Evolutionary conservation across 2,113 vertebrate species (phyloP).

Genomic region (Eulemur macaco): DNA sequence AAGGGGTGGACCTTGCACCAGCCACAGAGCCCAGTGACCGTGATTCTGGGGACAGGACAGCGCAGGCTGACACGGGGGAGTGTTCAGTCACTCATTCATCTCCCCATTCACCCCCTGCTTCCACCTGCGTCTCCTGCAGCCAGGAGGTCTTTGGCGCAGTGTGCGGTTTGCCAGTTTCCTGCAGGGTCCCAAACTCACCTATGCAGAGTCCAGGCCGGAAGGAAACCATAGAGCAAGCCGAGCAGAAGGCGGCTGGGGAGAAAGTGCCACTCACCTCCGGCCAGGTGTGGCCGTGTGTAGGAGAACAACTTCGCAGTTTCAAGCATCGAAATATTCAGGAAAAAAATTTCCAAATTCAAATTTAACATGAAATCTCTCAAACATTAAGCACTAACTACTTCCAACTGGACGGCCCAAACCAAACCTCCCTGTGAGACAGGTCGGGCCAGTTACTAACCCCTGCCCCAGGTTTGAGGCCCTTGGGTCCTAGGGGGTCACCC

Average conservation of each 20-base stretch:
- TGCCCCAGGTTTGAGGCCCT: background rate
- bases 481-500: accelerated
- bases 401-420: background rate
- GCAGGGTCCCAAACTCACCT: background rate
- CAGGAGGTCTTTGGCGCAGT: too few species aligned
- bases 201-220: background rate
- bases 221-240: background rate
- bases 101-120: too few species aligned
- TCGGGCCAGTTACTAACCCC: too few species aligned
- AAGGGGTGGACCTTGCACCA: too few species aligned
- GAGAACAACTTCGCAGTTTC: accelerated
- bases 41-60: background rate
- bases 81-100: too few species aligned
- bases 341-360: background rate
- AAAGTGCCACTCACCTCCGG: background rate
- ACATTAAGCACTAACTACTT: accelerated
- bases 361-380: too few species aligned
- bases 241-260: background rate
- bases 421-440: accelerated
- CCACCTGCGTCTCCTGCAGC: accelerated
- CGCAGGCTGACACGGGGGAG: too few species aligned
- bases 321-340: background rate
- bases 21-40: too few species aligned
- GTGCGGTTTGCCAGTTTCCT: background rate
- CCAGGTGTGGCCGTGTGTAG: accelerated